phyloP scores from a whole-genome alignment of 2,113 vertebrate species.

The Rhodinocichla rosea region DNA sequence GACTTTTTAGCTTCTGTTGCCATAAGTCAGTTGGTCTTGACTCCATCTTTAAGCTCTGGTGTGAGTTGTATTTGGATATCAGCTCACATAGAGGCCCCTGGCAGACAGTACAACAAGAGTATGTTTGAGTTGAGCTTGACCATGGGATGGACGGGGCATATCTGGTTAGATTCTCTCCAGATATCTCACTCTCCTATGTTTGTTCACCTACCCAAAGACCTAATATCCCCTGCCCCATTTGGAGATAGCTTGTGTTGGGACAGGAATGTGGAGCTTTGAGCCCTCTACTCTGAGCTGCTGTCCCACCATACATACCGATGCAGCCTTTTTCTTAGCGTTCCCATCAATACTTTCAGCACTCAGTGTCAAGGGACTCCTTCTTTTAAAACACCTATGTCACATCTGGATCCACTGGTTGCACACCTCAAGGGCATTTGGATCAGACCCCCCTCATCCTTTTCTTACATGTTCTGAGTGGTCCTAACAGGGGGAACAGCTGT shows the following conservation, averaged over 20 bases:
- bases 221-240: neutral
- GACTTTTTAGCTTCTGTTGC: neutral
- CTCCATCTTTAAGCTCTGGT: neutral
- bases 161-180: neutral
- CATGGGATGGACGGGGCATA: neutral
- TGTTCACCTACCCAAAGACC: neutral
- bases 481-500: neutral
- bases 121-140: neutral
- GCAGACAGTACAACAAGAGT: neutral
- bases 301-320: neutral
- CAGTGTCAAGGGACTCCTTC: neutral
- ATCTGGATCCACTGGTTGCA: neutral
- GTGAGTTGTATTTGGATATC: neutral
- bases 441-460: neutral
- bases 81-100: neutral
- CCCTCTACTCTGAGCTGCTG: neutral
- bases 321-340: neutral
- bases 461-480: neutral
- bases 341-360: neutral
- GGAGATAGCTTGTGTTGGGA: neutral
- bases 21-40: accelerated
- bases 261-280: neutral
- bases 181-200: neutral
- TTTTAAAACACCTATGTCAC: neutral
- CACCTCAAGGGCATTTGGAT: neutral